Base-by-base conservation (phyloP, 2,797 vertebrate species). In the Aselliscus stoliczkanus region DNA sequence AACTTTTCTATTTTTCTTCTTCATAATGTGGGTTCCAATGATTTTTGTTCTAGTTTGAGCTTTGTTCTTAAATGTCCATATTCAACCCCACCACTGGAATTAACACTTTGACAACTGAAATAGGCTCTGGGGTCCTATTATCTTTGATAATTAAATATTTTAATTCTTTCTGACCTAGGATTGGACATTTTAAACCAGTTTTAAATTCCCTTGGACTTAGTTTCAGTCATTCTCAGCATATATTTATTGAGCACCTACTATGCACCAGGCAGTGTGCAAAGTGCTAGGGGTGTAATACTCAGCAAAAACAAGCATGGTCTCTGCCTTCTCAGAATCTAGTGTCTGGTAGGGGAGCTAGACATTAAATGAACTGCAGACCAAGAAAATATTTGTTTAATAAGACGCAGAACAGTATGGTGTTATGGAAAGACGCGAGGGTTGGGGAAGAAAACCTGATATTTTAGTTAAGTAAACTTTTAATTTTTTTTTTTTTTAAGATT, bases 141-240 rank as follows among this genome's bases (percentile, higher is more conserved):
- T 70, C 58, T 77, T 91, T 88, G 64, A 60, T 73, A 79, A n/a
- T 80, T n/a, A 90, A 64, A 39, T 82, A 92, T 88, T 76, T 92
- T 84, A 54, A 2, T 54, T 1, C 4, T 88, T 65, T 88, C 70
- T 94, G 15, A 65, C 34, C 47, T 92, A 72, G 47, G 34, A 37
- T 73, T n/a, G 8, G 60, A 27, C 67, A 1, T 65, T 80, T 90
- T 7, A 83, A 52, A 34, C 7, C 29, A 65, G 5, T 84, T 73
- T 31, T 73, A 79, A 84, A 84, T 9, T 72, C 23, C 8, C 15
- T 52, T 52, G 42, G 20, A 12, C 25, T 34, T 84, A 27, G n/a
- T 79, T 60, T 73, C 11, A 73, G 31, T 85, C 42, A 58, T 65
- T 88, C 52, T 54, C 37, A 72, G 17, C 64, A 79, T 39, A 23